phyloP scores from a whole-genome alignment of 2,797 vertebrate species.

The Emys orbicularis region DNA sequence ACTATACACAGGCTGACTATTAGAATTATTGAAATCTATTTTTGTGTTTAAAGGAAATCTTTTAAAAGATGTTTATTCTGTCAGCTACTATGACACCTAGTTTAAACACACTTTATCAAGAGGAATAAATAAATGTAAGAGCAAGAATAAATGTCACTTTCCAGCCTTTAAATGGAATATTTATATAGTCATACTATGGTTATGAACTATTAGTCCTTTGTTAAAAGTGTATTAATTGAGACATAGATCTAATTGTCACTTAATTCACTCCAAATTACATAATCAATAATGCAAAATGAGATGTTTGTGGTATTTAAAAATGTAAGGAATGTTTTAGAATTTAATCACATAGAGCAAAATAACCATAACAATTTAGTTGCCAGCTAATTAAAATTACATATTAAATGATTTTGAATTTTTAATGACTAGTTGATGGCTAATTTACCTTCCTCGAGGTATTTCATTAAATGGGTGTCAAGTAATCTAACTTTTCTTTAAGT shows the following conservation, averaged over 20 bases:
- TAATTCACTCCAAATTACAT: conserved; percentile 19
- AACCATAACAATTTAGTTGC: neutral
- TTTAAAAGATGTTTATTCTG: neutral
- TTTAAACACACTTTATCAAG: neutral
- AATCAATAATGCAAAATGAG: conserved; percentile 12
- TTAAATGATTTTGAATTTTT: neutral
- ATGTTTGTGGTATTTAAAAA: neutral
- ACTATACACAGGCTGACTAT: neutral
- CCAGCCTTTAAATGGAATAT: neutral
- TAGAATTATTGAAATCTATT: neutral
- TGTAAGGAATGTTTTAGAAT: neutral
- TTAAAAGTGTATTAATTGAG: conserved; percentile 32
- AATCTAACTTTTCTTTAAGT: neutral
- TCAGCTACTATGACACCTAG: neutral
- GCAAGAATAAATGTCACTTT: conserved; percentile 30
- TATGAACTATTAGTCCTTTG: conserved; percentile 9
- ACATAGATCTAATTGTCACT: neutral
- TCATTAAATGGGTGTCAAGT: neutral
- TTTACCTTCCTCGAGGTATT: neutral
- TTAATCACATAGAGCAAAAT: rapidly evolving
- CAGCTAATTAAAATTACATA: neutral
- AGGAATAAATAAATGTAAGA: neutral
- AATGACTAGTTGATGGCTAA: neutral
- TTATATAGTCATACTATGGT: conserved; percentile 5
- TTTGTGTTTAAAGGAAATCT: neutral